These are phyloP conservation scores for Chaetorhynchus papuensis DNA, from an alignment of 2,113 vertebrate genomes.

Conservation along the genomic window DNA sequence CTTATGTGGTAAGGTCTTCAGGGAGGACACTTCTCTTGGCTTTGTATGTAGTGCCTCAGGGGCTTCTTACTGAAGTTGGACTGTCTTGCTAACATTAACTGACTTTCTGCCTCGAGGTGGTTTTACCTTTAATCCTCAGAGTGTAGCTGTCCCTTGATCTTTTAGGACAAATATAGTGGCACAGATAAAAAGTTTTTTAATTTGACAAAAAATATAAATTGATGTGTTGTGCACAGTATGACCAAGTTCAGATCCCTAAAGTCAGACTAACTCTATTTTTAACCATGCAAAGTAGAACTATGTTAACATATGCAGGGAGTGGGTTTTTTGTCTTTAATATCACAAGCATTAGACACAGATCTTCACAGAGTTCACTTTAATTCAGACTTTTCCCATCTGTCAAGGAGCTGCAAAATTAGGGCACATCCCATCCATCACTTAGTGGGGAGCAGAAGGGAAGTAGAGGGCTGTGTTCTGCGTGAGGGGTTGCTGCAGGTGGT, in stretches of 20 bases:
- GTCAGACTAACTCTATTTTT: conserved; percentile 14
- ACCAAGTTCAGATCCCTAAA: conserved; percentile 5
- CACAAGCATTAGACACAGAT: background rate
- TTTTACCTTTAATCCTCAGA: background rate
- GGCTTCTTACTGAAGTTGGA: background rate
- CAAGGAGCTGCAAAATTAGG: conserved; percentile 20
- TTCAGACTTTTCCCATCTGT: conserved; percentile 1
- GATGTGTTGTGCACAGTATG: background rate
- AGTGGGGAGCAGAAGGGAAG: background rate
- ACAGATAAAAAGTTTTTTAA: background rate
- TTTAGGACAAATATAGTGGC: background rate
- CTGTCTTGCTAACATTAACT: background rate
- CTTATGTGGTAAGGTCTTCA: background rate
- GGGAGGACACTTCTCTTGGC: background rate
- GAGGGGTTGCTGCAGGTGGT: background rate
- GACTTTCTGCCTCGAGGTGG: background rate
- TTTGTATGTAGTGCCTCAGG: background rate
- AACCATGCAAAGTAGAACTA: background rate
- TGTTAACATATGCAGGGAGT: background rate
- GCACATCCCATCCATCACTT: background rate
- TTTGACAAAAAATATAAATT: background rate
- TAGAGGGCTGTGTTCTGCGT: background rate
- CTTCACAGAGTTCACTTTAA: conserved; percentile 1
- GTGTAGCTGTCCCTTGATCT: background rate
- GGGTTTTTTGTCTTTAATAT: background rate